phyloP scores from a whole-genome alignment of 2,113 vertebrate species.

The Spilogale gracilis region DNA sequence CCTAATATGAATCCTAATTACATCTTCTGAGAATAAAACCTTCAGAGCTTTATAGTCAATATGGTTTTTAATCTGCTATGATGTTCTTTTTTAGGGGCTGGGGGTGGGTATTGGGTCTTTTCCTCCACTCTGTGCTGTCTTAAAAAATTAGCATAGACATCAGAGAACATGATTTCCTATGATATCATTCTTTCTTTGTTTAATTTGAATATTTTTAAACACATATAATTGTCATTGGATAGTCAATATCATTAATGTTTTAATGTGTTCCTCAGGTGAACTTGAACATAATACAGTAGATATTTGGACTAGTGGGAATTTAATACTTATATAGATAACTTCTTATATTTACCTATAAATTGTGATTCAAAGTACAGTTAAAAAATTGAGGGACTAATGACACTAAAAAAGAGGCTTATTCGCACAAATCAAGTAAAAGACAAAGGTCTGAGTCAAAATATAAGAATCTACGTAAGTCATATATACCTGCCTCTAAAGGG shows the following conservation, averaged over 20 bases:
- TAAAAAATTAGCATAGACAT: neutral
- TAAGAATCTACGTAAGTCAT: neutral
- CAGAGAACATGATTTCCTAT: neutral
- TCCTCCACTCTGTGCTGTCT: neutral
- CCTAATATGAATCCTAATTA: neutral
- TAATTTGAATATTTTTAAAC: constrained; percentile 14
- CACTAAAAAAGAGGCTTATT: neutral
- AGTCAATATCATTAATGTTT: constrained; percentile 11
- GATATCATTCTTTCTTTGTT: neutral
- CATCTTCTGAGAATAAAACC: neutral
- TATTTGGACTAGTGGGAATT: neutral
- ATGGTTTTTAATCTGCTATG: neutral
- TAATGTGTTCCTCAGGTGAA: neutral
- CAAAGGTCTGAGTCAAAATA: neutral
- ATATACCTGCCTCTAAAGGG: neutral
- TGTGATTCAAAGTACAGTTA: neutral
- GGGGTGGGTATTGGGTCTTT: neutral
- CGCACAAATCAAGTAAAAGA: neutral
- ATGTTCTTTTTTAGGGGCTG: neutral
- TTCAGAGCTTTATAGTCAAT: neutral
- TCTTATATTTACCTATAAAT: neutral
- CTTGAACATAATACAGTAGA: neutral
- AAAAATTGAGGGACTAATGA: neutral
- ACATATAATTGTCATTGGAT: neutral
- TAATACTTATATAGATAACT: neutral